Percentiles rank a stretch among this genome's conserved stretches.
These are phyloP conservation scores for Dendrocincla tyrannina DNA, from an alignment of 2,797 vertebrate genomes.

Conservation along the genomic window DNA sequence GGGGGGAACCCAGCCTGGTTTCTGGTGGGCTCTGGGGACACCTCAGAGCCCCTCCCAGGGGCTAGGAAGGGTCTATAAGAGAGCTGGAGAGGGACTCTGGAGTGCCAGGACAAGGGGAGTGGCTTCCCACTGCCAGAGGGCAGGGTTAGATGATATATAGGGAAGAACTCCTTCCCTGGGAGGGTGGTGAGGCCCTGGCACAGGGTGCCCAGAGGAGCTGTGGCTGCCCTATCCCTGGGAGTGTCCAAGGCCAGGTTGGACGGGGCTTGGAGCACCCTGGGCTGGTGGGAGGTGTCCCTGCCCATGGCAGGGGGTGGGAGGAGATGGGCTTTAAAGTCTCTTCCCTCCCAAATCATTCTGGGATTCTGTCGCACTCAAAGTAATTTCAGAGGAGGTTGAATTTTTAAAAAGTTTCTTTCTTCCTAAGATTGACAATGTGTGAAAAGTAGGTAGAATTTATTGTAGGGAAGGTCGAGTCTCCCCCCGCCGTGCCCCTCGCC, in stretches of 20 bases:
- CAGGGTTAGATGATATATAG: fast-evolving
- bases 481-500: fast-evolving
- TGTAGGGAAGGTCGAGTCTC: background rate
- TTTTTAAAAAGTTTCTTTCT: background rate
- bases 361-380: background rate
- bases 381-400: background rate
- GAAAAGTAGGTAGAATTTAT: background rate
- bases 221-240: background rate
- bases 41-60: background rate
- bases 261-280: fast-evolving
- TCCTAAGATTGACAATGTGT: background rate
- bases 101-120: background rate
- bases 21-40: background rate
- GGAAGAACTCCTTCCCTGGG: fast-evolving
- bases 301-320: fast-evolving
- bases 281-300: fast-evolving
- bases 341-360: background rate
- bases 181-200: background rate
- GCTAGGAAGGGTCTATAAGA: background rate
- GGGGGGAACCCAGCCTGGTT: background rate
- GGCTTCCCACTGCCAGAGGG: background rate
- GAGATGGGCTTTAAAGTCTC: background rate
- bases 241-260: fast-evolving
- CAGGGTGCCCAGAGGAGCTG: background rate
- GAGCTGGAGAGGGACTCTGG: background rate